Evolutionary conservation across 2,797 vertebrate genomes (phyloP).

Genomic region (Nothura maculosa): DNA sequence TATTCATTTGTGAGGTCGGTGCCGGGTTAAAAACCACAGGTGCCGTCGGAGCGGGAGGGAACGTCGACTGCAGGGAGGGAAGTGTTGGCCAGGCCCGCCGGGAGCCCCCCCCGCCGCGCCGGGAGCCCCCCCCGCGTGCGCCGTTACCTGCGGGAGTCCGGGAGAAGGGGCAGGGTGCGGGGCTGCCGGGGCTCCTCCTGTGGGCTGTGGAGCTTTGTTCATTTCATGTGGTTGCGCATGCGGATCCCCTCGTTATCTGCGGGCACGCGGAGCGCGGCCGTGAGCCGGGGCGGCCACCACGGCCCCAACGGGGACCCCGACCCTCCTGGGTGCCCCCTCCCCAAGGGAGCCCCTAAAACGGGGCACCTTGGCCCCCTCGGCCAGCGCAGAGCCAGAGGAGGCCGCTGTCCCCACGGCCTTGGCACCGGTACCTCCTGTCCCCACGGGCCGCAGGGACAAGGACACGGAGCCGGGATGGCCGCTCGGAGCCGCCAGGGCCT

Average conservation of each 20-base stretch:
- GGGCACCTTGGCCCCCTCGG: neutral
- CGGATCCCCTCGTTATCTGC: constrained; percentile 90
- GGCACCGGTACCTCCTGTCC: neutral
- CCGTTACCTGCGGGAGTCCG: constrained; percentile 93
- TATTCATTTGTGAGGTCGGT: constrained; percentile 96
- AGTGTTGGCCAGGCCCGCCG: rapidly evolving
- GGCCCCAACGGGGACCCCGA: too few species aligned
- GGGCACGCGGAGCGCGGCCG: constrained; percentile 52
- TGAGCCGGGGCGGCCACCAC: neutral
- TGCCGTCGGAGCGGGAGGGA: constrained; percentile 89
- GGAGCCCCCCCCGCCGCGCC: rapidly evolving
- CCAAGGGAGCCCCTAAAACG: rapidly evolving
- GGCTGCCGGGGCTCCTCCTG: constrained; percentile 93
- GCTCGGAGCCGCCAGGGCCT: too few species aligned
- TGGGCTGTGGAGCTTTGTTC: constrained; percentile 99
- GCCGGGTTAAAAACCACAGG: constrained; percentile 94
- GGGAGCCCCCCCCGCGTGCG: neutral
- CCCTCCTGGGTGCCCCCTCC: neutral
- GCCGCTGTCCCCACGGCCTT: rapidly evolving
- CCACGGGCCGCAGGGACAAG: neutral
- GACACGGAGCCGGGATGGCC: neutral
- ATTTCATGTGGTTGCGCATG: constrained; percentile 98
- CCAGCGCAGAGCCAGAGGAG: neutral
- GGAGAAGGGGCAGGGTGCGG: constrained; percentile 96
- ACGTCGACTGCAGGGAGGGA: constrained; percentile 84